Base-by-base conservation (phyloP, 30 jellyfish, hydroid and myxozoan species). In the Hydractinia echinata region DNA sequence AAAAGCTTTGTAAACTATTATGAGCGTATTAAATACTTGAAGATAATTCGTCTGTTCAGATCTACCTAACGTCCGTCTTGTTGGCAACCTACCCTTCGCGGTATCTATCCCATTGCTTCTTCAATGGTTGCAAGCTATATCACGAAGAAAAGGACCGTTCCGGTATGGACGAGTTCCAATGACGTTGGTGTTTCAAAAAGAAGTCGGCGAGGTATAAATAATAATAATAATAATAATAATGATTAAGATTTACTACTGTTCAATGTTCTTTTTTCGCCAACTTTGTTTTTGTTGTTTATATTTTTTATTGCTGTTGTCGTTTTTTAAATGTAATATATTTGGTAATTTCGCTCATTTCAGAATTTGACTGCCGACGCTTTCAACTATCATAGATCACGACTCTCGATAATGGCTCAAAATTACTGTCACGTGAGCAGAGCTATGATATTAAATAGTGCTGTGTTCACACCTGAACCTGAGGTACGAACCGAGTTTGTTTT, bases 51-150 rank as follows among this genome's bases (percentile, higher is more conserved):
- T 19, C 51, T 4, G n/a, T 56, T 80, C 61, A 94, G 99, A 84
- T 20, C 49, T 85, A 16, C 99, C 99, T 61, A 95, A 95, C 49
- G 89, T 89, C 66, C 84, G 97, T 30, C 66, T 94, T 84, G 96
- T 94, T 66, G 99, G 99, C n/a, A 94, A 94, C 61, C 90, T 94
- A 15, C 99, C 99, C 8, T 94, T 94, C 77, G 71, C 95, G 9
- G 97, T 94, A 6, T 88, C 99, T 15, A 94, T 94, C 76, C 97
- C 97, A 18, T 85, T 94, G 21, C 93, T 88, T 52, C 90, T 94
- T 67, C 99, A 94, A 83, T 94, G 99, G 99, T 83, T 94, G 69
- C 92, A 94, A 60, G 99, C 99, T 14, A 51, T 85, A 10, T 82
- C 96, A 7, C 86, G 53, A 18, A 82, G 90, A 51, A 84, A 81